phyloP scores from a whole-genome alignment of 1,140 invertebrate genomes.

The Lerema accius region DNA sequence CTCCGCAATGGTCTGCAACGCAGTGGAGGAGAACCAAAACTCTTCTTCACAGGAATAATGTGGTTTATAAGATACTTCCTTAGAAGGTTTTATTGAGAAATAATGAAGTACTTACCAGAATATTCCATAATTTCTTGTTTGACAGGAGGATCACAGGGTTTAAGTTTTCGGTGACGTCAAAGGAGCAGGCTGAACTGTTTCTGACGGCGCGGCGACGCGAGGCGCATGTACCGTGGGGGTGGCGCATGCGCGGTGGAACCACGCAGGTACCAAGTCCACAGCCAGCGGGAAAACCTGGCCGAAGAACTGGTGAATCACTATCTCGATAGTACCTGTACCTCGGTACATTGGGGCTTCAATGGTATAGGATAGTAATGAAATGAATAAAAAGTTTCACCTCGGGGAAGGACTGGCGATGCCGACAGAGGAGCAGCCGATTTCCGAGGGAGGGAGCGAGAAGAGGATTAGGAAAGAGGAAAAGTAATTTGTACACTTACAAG shows the following conservation, averaged over 20 bases:
- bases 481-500: too few relatives aligned
- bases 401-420: too few relatives aligned
- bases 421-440: too few relatives aligned
- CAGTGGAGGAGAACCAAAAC: neutral
- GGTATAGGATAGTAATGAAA: neutral
- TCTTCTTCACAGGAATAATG: neutral
- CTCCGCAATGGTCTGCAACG: neutral
- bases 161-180: slow-evolving; percentile 57
- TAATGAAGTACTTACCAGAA: slow-evolving; percentile 42
- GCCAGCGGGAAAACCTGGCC: slow-evolving; percentile 27
- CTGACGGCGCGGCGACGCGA: slow-evolving; percentile 56
- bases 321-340: too few relatives aligned
- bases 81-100: neutral
- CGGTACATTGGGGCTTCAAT: neutral
- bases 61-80: neutral
- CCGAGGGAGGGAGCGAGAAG: too few relatives aligned
- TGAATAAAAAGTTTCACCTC: too few relatives aligned
- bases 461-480: too few relatives aligned
- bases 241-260: slow-evolving; percentile 49
- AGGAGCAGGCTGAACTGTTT: slow-evolving; percentile 46
- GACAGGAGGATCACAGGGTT: slow-evolving; percentile 31
- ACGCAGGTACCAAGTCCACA: slow-evolving; percentile 11
- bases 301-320: slow-evolving; percentile 17
- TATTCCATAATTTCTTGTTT: slow-evolving; percentile 53
- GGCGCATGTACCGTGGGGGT: slow-evolving; percentile 46